Conservation (phyloP, 2,113 vertebrate genomes). For the Pygoscelis antarcticus region DNA sequence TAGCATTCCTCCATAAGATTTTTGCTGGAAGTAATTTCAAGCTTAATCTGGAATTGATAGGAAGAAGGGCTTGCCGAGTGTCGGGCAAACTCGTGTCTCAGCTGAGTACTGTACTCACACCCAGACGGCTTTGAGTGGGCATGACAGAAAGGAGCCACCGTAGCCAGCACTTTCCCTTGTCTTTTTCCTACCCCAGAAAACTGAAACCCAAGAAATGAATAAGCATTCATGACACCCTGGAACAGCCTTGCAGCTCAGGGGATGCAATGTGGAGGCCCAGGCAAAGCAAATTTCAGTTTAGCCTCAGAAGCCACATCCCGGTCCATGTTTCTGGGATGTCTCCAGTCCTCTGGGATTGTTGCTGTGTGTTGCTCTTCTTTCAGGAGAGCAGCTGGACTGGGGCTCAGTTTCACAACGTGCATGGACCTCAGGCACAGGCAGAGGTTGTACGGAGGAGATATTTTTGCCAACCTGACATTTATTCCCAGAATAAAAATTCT, state of each 20-base stretch:
- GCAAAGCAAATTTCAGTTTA: neutral
- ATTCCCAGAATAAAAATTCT: neutral
- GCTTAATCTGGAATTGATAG: neutral
- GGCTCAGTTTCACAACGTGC: neutral
- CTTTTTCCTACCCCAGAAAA: neutral
- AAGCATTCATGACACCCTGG: neutral
- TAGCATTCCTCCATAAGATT: neutral
- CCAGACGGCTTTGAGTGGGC: neutral
- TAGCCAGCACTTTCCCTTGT: neutral
- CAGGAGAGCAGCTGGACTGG: neutral
- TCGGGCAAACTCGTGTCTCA: neutral
- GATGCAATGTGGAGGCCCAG: no score
- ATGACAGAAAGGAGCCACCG: neutral
- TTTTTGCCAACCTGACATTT: neutral
- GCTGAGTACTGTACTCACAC: neutral
- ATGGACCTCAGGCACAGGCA: neutral
- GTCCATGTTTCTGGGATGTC: neutral
- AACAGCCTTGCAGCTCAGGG: neutral
- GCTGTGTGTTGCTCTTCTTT: neutral
- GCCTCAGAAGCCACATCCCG: neutral
- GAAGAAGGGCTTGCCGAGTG: neutral
- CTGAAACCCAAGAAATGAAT: neutral
- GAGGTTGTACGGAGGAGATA: neutral
- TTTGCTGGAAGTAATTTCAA: neutral
- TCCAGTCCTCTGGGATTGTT: neutral